Conservation (phyloP, 2,888 invertebrate genomes). For the Crocallis elinguaria region DNA sequence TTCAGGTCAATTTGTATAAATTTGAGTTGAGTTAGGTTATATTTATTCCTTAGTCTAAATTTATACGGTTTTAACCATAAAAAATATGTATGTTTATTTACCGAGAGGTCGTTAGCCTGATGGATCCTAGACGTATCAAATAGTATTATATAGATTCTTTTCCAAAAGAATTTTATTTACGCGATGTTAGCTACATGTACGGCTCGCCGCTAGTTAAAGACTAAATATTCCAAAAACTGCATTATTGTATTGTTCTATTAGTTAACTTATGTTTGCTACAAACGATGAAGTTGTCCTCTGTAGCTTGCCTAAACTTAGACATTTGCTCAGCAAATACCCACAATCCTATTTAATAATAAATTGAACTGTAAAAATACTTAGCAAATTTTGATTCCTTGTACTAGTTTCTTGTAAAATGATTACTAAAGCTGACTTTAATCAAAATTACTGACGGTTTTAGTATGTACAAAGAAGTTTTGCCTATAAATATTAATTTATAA, state of each 20-base stretch:
- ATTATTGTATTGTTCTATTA: slow-evolving; percentile 13
- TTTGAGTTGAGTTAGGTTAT: too few relatives aligned
- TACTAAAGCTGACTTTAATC: slow-evolving; percentile 30
- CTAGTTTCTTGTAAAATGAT: slow-evolving; percentile 29
- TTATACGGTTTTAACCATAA: neutral
- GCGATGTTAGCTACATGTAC: neutral
- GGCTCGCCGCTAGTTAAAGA: neutral
- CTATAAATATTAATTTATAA: slow-evolving; percentile 43
- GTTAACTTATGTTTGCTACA: neutral
- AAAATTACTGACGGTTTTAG: slow-evolving; percentile 24
- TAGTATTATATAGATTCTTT: neutral
- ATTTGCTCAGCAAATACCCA: slow-evolving; percentile 8
- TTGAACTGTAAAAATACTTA: slow-evolving; percentile 8
- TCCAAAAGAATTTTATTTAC: neutral
- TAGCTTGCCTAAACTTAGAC: neutral
- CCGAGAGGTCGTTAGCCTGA: too few relatives aligned
- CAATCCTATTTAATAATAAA: slow-evolving; percentile 1
- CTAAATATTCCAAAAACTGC: slow-evolving; percentile 11
- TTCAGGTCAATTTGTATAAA: too few relatives aligned
- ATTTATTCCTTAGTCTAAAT: too few relatives aligned
- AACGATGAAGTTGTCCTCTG: neutral
- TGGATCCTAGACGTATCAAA: too few relatives aligned
- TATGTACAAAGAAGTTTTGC: slow-evolving; percentile 40
- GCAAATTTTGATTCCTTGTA: slow-evolving; percentile 16
- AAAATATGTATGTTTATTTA: too few relatives aligned